Conservation (phyloP, 2,888 invertebrate genomes). For the Campaea margaritaria region DNA sequence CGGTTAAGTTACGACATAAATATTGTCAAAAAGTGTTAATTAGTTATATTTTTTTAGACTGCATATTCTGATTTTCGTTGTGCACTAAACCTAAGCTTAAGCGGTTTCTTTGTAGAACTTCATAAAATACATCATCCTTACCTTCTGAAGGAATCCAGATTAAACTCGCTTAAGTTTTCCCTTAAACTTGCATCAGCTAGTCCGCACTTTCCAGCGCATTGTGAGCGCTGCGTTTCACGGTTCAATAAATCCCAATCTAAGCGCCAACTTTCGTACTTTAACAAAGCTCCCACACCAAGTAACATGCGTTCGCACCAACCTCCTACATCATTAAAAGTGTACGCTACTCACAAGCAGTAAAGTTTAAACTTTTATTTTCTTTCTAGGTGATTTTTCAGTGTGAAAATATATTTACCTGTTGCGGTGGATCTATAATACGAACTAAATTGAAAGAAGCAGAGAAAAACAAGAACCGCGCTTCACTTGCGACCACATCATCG, state of each 20-base stretch:
- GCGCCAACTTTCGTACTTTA: slow-evolving; percentile 16
- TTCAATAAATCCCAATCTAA: slow-evolving; percentile 25
- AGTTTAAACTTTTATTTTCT: background rate
- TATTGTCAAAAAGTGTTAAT: too few species aligned
- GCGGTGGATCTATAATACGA: too few species aligned
- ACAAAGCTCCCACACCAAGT: slow-evolving; percentile 10
- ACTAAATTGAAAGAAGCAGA: too few species aligned
- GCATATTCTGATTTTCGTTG: too few species aligned
- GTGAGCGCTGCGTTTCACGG: slow-evolving; percentile 12
- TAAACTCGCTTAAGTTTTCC: background rate
- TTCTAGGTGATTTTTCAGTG: background rate
- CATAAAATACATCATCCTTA: too few species aligned
- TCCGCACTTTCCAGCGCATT: background rate
- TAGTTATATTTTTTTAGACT: too few species aligned
- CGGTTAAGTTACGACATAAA: too few species aligned
- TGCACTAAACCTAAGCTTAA: too few species aligned
- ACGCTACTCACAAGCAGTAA: slow-evolving; percentile 10
- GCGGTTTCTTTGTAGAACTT: too few species aligned
- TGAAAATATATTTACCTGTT: background rate
- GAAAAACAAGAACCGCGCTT: too few species aligned
- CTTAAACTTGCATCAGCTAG: slow-evolving; percentile 5
- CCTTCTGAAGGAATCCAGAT: background rate
- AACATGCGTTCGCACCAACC: slow-evolving; percentile 19
- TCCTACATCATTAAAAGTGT: slow-evolving; percentile 21
- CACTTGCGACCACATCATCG: too few species aligned